Conservation (phyloP, 2,888 invertebrate genomes). For the Euzetes globulus region DNA sequence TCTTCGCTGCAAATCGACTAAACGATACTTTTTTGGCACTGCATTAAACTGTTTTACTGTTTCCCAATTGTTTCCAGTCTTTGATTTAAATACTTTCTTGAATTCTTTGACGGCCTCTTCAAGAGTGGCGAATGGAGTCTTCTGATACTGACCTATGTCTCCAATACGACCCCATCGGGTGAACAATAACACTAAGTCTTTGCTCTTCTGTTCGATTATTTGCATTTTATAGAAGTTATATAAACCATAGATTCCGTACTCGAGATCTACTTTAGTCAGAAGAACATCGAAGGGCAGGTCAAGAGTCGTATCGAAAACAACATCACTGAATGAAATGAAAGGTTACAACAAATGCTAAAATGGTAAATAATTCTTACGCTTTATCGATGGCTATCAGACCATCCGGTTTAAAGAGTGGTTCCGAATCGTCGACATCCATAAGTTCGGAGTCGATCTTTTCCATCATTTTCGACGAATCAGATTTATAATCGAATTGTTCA, state of each 20-base stretch:
- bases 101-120: slow-evolving; percentile 52
- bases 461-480: slow-evolving; percentile 40
- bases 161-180: slow-evolving; percentile 55
- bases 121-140: slow-evolving; percentile 49
- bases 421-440: slow-evolving; percentile 41
- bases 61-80: slow-evolving; percentile 52
- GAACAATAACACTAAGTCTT: slow-evolving; percentile 51
- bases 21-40: slow-evolving; percentile 50
- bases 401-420: slow-evolving; percentile 43
- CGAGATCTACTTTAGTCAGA: slow-evolving; percentile 51
- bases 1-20: slow-evolving; percentile 48
- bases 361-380: slow-evolving; percentile 34
- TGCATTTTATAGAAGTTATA: slow-evolving; percentile 55
- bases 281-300: slow-evolving; percentile 49
- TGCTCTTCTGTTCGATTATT: slow-evolving; percentile 47
- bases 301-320: slow-evolving; percentile 46
- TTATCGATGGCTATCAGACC: slow-evolving; percentile 43
- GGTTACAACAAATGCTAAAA: not conserved
- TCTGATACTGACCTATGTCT: slow-evolving; percentile 50
- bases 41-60: slow-evolving; percentile 45
- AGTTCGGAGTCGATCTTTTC: slow-evolving; percentile 41
- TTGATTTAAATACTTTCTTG: slow-evolving; percentile 51
- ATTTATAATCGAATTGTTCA: slow-evolving; percentile 15
- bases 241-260: slow-evolving; percentile 49
- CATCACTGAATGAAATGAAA: slow-evolving; percentile 45